phyloP scores from a whole-genome alignment of 2,113 vertebrate genomes.

The Misgurnus anguillicaudatus region DNA sequence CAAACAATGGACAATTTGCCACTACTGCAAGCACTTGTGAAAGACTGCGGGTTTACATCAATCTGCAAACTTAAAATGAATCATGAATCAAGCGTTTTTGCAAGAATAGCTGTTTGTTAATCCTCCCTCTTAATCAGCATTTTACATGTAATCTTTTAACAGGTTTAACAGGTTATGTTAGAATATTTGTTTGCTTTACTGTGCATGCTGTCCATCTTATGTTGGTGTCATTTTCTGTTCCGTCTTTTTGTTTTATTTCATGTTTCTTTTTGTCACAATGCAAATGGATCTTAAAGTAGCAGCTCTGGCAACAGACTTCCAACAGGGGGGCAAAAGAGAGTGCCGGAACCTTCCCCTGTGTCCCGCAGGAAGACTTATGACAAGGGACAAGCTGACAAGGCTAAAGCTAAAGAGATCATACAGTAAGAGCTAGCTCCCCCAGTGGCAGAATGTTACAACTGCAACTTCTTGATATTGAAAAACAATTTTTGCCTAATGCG shows the following conservation, averaged over 20 bases:
- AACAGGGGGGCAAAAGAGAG: conserved; percentile 80
- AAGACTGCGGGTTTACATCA: too few relatives aligned
- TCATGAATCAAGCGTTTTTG: background rate
- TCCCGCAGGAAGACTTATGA: conserved; percentile 90
- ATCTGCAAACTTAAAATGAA: too few relatives aligned
- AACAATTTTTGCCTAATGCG: conserved; percentile 18
- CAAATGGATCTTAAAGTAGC: conserved; percentile 61
- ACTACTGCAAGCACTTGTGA: too few relatives aligned
- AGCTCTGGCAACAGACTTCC: conserved; percentile 76
- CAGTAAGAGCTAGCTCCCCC: conserved; percentile 81
- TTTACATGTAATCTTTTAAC: background rate
- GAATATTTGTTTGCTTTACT: conserved; percentile 41
- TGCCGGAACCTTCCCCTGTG: conserved; percentile 88
- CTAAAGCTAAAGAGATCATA: conserved; percentile 91
- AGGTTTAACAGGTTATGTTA: background rate
- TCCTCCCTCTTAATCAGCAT: background rate
- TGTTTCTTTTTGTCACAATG: conserved; percentile 55
- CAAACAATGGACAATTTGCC: too few relatives aligned
- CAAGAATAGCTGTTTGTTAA: background rate
- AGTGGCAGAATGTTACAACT: conserved; percentile 51
- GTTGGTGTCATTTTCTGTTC: conserved; percentile 50
- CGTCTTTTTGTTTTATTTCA: conserved; percentile 46
- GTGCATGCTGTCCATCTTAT: conserved; percentile 43
- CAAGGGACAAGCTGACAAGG: conserved; percentile 80
- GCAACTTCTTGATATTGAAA: background rate